These are phyloP conservation scores for Philaethria dido DNA, from an alignment of 2,888 invertebrate genomes.

Conservation along the genomic window DNA sequence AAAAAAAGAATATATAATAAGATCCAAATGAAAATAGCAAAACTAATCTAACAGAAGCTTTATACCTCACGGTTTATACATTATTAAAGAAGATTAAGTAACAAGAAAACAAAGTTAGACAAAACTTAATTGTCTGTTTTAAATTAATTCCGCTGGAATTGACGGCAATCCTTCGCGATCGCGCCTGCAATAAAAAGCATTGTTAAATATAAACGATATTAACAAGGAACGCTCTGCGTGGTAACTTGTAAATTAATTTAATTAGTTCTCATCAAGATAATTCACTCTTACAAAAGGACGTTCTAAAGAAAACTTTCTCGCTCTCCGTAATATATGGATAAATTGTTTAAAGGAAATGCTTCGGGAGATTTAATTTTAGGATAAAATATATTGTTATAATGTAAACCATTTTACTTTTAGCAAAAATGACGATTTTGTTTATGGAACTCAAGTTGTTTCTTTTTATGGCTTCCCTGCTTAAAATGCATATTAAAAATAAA, in stretches of 20 bases:
- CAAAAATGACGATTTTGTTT: not conserved
- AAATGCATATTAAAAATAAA: no score
- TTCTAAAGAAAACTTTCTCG: constrained; percentile 64
- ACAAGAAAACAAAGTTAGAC: constrained; percentile 18
- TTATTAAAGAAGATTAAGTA: constrained; percentile 7
- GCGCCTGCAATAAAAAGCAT: constrained; percentile 18
- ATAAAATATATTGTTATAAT: not conserved
- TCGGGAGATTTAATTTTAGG: not conserved
- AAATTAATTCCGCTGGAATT: constrained; percentile 23
- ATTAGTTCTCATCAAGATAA: constrained; percentile 76
- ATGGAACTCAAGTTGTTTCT: not conserved
- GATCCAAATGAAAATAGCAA: not conserved
- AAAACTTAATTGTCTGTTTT: constrained; percentile 20
- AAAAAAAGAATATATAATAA: not conserved
- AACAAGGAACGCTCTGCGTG: constrained; percentile 35
- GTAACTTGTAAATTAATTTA: constrained; percentile 73
- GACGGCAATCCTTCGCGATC: constrained; percentile 25
- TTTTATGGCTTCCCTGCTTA: not conserved
- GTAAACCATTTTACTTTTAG: not conserved
- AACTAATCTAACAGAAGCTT: not conserved
- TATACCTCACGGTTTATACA: not conserved
- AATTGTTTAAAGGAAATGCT: not conserved
- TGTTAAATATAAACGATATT: constrained; percentile 26
- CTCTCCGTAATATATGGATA: constrained; percentile 10
- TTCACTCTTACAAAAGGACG: constrained; percentile 70